Conservation (phyloP, 2,888 invertebrate genomes). For the Parnassius apollo region DNA sequence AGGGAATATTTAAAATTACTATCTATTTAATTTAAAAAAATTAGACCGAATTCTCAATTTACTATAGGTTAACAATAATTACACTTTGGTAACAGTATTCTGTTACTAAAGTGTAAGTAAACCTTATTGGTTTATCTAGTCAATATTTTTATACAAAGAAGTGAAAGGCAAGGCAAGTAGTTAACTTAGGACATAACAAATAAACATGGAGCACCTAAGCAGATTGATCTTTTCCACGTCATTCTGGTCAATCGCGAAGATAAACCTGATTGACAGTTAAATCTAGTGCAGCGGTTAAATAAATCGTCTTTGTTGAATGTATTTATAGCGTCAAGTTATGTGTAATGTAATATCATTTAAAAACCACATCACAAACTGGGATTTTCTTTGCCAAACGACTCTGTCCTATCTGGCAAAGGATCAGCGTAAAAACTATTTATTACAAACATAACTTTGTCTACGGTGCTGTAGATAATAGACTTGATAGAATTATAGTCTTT, state of each 20-base stretch:
- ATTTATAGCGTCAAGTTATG: conserved; percentile 16
- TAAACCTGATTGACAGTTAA: conserved; percentile 15
- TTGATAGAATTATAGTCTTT: conserved; percentile 10
- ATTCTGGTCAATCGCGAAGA: conserved; percentile 19
- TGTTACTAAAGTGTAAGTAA: too few relatives aligned
- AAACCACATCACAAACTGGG: conserved; percentile 26
- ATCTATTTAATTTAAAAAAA: too few relatives aligned
- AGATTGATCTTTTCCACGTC: conserved; percentile 11
- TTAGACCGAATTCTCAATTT: too few relatives aligned
- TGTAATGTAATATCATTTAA: conserved; percentile 23
- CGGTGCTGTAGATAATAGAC: conserved; percentile 3
- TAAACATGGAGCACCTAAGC: not conserved
- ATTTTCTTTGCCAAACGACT: conserved; percentile 35
- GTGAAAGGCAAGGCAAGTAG: too few relatives aligned
- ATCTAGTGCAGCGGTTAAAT: conserved; percentile 20
- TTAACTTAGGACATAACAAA: not conserved
- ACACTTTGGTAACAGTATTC: too few relatives aligned
- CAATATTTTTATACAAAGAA: too few relatives aligned
- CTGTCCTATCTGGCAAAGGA: conserved; percentile 38
- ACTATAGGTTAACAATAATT: too few relatives aligned
- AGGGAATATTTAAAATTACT: too few relatives aligned
- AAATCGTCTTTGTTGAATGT: conserved; percentile 17
- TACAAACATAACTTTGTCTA: conserved; percentile 22
- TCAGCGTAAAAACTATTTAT: conserved; percentile 24
- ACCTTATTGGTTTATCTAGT: too few relatives aligned